Conservation (phyloP, 2,113 vertebrate genomes). For the Fregata magnificens region DNA sequence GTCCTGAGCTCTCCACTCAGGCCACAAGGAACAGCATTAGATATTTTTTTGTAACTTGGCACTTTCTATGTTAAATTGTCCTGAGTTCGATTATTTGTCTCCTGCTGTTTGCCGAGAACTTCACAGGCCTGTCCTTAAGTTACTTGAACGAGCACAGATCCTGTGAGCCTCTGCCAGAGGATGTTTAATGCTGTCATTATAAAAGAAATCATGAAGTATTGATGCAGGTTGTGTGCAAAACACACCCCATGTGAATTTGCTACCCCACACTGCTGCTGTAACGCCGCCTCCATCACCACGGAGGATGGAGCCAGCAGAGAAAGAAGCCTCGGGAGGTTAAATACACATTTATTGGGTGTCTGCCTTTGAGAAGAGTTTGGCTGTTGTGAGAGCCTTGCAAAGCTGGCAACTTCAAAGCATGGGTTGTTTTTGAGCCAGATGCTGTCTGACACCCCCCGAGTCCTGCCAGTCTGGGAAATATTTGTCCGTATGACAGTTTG, state of each 20-base stretch:
- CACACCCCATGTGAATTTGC: conserved; percentile 18
- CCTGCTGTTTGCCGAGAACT: background rate
- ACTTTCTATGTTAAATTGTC: background rate
- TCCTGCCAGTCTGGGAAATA: background rate
- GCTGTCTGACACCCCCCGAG: background rate
- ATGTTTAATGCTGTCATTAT: conserved; percentile 52
- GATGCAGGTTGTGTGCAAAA: conserved; percentile 28
- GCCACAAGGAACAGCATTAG: background rate
- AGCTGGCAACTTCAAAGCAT: background rate
- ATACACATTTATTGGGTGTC: background rate
- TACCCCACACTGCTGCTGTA: background rate
- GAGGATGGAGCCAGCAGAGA: background rate
- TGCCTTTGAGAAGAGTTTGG: conserved; percentile 13
- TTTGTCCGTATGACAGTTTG: conserved; percentile 4
- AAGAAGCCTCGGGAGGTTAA: conserved; percentile 41
- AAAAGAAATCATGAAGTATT: conserved; percentile 43
- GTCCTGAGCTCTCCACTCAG: background rate
- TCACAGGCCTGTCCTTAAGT: conserved; percentile 26
- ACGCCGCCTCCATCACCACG: accelerated
- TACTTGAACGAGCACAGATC: background rate
- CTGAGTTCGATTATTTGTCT: background rate
- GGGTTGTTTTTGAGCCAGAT: conserved; percentile 14
- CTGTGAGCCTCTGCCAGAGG: conserved; percentile 13
- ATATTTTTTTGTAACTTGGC: background rate
- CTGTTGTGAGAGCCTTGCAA: background rate